Evolutionary conservation across 2,113 vertebrate species (phyloP).

Genomic region (Cinclus cinclus): DNA sequence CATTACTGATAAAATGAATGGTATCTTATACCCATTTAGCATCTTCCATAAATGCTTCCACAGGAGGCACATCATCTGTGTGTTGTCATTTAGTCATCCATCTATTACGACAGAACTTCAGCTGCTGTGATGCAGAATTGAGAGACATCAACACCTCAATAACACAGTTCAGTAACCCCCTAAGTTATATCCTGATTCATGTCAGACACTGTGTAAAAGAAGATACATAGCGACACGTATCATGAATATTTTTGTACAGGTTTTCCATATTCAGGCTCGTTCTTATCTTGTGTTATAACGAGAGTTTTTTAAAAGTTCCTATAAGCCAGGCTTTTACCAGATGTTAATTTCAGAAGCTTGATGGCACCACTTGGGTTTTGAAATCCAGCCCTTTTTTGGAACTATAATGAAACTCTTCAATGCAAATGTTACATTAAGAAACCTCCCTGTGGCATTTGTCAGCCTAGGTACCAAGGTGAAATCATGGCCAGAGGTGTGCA

Average conservation of each 20-base stretch:
- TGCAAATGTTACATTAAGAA: background rate
- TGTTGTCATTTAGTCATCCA: background rate
- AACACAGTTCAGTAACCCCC: background rate
- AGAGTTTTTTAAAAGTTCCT: background rate
- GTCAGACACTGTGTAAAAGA: background rate
- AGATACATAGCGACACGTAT: background rate
- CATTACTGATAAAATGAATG: background rate
- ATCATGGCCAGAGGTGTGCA: background rate
- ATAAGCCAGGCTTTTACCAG: background rate
- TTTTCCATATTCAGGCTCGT: background rate
- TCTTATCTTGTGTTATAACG: background rate
- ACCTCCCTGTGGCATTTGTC: background rate
- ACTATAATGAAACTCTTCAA: background rate
- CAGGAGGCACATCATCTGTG: background rate
- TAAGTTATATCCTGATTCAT: background rate
- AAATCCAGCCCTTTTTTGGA: background rate
- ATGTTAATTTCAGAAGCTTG: conserved; percentile 2
- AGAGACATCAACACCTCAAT: background rate
- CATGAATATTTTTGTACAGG: background rate
- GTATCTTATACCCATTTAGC: background rate
- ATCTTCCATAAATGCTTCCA: background rate
- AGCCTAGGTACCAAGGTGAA: background rate
- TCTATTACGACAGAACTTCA: background rate
- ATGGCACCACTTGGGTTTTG: background rate
- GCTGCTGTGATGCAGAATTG: background rate